These are phyloP conservation scores for Salarias fasciatus DNA, from an alignment of 2,797 vertebrate species.

Conservation along the genomic window DNA sequence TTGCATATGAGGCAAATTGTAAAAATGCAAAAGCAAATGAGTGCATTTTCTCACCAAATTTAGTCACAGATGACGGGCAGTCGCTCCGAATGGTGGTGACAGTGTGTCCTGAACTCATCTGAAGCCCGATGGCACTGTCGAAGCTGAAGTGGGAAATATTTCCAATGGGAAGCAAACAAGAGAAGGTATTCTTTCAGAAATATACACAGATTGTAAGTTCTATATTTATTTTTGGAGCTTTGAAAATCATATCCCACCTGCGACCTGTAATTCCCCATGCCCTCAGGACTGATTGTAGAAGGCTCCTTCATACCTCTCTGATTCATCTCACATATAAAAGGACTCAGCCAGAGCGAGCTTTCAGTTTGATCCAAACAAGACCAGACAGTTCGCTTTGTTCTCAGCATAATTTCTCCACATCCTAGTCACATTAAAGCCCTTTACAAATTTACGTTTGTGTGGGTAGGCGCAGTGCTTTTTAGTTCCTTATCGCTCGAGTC, in stretches of 20 bases:
- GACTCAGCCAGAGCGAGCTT: slow-evolving; percentile 52
- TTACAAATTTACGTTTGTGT: slow-evolving; percentile 40
- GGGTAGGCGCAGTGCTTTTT: slow-evolving; percentile 27
- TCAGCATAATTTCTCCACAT: slow-evolving; percentile 55
- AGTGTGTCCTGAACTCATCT: slow-evolving; percentile 81
- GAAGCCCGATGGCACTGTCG: slow-evolving; percentile 88
- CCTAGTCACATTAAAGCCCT: slow-evolving; percentile 66
- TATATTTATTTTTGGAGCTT: slow-evolving; percentile 34
- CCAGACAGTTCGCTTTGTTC: slow-evolving; percentile 68
- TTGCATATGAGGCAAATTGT: slow-evolving; percentile 6
- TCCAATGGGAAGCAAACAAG: slow-evolving; percentile 18
- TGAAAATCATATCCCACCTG: slow-evolving; percentile 54
- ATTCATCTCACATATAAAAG: slow-evolving; percentile 59
- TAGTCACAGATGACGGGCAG: slow-evolving; percentile 83
- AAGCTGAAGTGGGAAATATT: slow-evolving; percentile 80
- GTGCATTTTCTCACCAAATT: slow-evolving; percentile 87
- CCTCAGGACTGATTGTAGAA: slow-evolving; percentile 61
- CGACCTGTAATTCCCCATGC: slow-evolving; percentile 38
- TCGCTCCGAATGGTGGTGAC: slow-evolving; percentile 86
- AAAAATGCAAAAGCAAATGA: slow-evolving; percentile 11
- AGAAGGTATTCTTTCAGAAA: slow-evolving; percentile 23
- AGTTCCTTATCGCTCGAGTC: slow-evolving; percentile 49
- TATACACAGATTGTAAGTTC: slow-evolving; percentile 15
- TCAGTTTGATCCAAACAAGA: slow-evolving; percentile 74
- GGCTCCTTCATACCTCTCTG: slow-evolving; percentile 20